These are phyloP conservation scores for Dasyornis broadbenti DNA, from an alignment of 2,113 vertebrate genomes.

Conservation along the genomic window DNA sequence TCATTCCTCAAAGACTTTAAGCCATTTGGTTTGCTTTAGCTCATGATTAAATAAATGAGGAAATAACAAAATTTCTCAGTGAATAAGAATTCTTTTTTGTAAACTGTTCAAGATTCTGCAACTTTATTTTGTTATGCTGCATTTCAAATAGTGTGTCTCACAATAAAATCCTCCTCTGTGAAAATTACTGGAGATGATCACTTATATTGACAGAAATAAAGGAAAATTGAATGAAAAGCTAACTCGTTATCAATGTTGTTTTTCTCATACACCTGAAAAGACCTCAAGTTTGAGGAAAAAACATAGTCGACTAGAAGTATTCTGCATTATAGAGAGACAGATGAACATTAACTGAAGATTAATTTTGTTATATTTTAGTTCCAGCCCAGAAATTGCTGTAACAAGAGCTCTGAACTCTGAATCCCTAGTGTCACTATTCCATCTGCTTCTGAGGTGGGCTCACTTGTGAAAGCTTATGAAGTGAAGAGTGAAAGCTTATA, in stretches of 20 bases:
- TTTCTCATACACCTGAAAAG: neutral
- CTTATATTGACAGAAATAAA: neutral
- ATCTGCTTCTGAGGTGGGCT: neutral
- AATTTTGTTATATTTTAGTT: neutral
- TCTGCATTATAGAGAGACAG: neutral
- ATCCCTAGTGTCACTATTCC: neutral
- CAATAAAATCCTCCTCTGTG: neutral
- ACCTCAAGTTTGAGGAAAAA: neutral
- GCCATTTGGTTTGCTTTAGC: slow-evolving; percentile 14
- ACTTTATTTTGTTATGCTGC: neutral
- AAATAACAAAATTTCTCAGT: neutral
- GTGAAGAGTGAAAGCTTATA: neutral
- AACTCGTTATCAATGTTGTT: neutral
- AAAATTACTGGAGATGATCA: neutral
- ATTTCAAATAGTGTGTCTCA: neutral
- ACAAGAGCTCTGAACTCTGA: neutral
- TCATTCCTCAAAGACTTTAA: neutral
- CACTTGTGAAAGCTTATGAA: neutral
- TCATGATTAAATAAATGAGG: neutral
- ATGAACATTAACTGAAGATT: neutral
- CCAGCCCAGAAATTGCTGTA: neutral
- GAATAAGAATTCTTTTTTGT: neutral
- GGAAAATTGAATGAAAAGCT: neutral
- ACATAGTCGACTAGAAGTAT: neutral
- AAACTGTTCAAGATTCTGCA: neutral